Conservation (phyloP, 2,888 invertebrate genomes). For the Myopa testacea region DNA sequence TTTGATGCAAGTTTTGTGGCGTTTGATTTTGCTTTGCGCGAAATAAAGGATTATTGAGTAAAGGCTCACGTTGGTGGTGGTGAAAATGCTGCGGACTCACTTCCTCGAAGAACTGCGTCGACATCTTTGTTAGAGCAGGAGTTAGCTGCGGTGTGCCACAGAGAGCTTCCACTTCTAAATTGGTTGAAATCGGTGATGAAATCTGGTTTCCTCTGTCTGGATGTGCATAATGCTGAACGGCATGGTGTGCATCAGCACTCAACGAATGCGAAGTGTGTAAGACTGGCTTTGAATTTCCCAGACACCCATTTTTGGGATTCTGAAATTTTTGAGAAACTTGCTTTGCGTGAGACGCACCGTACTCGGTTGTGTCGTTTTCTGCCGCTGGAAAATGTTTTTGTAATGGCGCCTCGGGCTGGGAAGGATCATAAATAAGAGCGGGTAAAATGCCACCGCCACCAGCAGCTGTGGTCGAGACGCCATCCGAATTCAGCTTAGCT, state of each 20-base stretch:
- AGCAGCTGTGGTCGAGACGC: no score
- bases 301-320: neutral
- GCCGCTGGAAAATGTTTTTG: no score
- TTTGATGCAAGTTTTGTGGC: conserved; percentile 15
- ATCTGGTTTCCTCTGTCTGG: neutral
- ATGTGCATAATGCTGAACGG: conserved; percentile 22
- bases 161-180: neutral
- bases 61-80: conserved; percentile 44
- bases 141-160: neutral
- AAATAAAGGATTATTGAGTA: conserved; percentile 40
- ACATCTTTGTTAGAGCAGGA: conserved; percentile 45
- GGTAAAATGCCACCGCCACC: no score
- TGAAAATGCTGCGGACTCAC: no score
- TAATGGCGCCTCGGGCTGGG: no score
- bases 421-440: no score
- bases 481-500: no score
- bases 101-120: no score
- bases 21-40: conserved; percentile 27
- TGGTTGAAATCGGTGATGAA: neutral
- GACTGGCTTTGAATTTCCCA: neutral
- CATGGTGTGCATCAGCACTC: neutral
- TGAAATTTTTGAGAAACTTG: neutral
- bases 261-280: neutral
- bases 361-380: no score
- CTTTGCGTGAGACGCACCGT: no score